These are phyloP conservation scores for Drosophila peninsularis DNA, from an alignment of 2,888 invertebrate genomes.

Conservation along the genomic window DNA sequence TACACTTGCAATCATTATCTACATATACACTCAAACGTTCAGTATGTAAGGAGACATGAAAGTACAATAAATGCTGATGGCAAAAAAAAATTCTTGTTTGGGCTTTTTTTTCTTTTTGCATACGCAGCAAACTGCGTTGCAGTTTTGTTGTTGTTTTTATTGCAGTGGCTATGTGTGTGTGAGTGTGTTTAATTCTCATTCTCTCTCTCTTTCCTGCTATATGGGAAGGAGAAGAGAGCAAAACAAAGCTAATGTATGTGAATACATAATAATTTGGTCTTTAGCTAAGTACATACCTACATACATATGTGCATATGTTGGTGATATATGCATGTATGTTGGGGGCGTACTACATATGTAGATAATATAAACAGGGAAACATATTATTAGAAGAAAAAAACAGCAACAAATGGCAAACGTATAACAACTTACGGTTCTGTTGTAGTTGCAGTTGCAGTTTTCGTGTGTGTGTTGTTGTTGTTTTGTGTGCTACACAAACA, in stretches of 20 bases:
- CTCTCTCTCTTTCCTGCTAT: neutral
- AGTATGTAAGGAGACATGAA: constrained; percentile 8
- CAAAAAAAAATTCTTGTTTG: constrained; percentile 27
- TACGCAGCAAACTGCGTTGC: constrained; percentile 45
- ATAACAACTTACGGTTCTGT: constrained; percentile 52
- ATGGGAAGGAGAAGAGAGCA: constrained; percentile 12
- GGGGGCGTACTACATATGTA: constrained; percentile 4
- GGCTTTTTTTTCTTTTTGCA: constrained; percentile 14
- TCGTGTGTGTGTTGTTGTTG: constrained; percentile 43
- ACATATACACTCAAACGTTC: neutral
- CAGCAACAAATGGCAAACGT: constrained; percentile 24
- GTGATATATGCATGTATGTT: constrained; percentile 5
- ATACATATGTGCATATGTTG: constrained; percentile 6
- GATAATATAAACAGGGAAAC: constrained; percentile 8
- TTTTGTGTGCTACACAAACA: constrained; percentile 37
- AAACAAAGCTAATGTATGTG: constrained; percentile 23
- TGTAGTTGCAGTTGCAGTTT: constrained; percentile 43
- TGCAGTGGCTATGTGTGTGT: constrained; percentile 3
- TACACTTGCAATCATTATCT: constrained; percentile 4
- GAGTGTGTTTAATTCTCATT: neutral
- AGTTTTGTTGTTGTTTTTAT: constrained; percentile 29
- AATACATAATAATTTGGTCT: constrained; percentile 16
- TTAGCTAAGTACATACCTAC: neutral
- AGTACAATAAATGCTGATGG: constrained; percentile 19
- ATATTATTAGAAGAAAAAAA: neutral